Evolutionary conservation across 2,797 vertebrate genomes (phyloP).

Genomic region (Pelodytes ibericus): DNA sequence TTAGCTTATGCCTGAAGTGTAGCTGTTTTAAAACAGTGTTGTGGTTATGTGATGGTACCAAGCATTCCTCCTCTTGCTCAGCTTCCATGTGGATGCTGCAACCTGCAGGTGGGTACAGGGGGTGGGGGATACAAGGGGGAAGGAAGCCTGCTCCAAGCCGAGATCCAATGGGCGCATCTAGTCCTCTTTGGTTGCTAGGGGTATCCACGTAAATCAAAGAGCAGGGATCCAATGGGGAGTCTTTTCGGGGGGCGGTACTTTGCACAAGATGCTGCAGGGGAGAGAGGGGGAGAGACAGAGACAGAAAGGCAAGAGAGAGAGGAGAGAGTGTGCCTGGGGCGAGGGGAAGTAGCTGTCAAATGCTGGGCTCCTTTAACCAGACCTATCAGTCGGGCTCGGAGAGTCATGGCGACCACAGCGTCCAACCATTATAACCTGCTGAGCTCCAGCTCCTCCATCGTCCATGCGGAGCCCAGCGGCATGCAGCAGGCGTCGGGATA

Average conservation of each 20-base stretch:
- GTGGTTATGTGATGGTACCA: conserved; percentile 21
- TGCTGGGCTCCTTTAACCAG: conserved; percentile 89
- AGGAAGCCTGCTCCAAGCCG: conserved; percentile 29
- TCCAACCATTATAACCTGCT: conserved; percentile 97
- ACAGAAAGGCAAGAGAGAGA: conserved; percentile 65
- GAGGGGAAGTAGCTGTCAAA: conserved; percentile 92
- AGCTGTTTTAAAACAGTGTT: background rate
- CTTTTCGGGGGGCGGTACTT: conserved; percentile 67
- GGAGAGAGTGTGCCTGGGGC: conserved; percentile 84
- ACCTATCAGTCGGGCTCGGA: conserved; percentile 92
- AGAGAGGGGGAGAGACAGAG: conserved; percentile 58
- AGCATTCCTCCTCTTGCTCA: conserved; percentile 38
- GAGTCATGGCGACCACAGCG: conserved; percentile 98
- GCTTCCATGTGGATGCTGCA: conserved; percentile 60
- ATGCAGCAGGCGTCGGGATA: conserved; percentile 73
- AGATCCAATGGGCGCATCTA: conserved; percentile 22
- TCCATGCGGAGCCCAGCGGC: conserved; percentile 89
- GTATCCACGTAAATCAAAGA: conserved; percentile 87
- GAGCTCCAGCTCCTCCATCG: conserved; percentile 93
- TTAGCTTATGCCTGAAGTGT: background rate
- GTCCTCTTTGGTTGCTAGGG: conserved; percentile 73
- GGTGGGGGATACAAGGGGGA: no score
- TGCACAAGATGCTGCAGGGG: conserved; percentile 58
- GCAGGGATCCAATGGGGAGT: conserved; percentile 79
- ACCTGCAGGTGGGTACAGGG: conserved; percentile 68